These are phyloP conservation scores for Lerista edwardsae DNA, from an alignment of 2,797 vertebrate species.

Conservation along the genomic window DNA sequence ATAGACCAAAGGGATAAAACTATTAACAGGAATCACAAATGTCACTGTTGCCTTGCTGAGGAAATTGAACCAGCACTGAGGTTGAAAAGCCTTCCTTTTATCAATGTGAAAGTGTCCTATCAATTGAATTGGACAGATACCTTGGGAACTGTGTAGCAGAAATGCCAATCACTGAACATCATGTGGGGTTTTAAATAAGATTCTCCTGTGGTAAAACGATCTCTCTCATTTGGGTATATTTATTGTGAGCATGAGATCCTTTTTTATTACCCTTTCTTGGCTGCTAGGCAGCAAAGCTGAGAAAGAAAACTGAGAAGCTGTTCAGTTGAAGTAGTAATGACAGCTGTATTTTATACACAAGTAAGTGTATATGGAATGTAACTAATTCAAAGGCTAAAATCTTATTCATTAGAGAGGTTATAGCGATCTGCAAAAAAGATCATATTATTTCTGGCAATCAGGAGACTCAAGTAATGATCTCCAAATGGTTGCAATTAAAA, in stretches of 20 bases:
- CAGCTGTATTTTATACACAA: neutral
- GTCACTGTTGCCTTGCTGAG: constrained; percentile 10
- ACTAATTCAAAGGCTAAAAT: neutral
- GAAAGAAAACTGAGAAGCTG: neutral
- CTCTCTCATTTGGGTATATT: neutral
- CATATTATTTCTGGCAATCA: neutral
- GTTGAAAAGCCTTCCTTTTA: neutral
- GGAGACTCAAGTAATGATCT: neutral
- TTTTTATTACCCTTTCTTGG: neutral
- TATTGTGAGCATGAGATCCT: neutral
- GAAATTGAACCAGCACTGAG: neutral
- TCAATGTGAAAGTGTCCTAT: neutral
- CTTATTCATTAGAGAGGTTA: neutral
- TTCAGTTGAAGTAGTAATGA: neutral
- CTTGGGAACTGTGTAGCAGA: neutral
- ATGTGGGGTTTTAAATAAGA: neutral
- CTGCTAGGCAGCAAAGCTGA: neutral
- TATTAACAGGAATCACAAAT: too few species aligned
- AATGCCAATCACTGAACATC: neutral
- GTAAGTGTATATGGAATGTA: neutral
- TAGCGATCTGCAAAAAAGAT: neutral
- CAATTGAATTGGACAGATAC: neutral
- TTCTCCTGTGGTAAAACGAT: neutral
- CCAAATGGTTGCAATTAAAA: neutral
- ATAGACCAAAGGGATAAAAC: too few species aligned